These are phyloP conservation scores for Lepetodrilus schrolli DNA, from an alignment of 2,888 invertebrate species.

Conservation along the genomic window DNA sequence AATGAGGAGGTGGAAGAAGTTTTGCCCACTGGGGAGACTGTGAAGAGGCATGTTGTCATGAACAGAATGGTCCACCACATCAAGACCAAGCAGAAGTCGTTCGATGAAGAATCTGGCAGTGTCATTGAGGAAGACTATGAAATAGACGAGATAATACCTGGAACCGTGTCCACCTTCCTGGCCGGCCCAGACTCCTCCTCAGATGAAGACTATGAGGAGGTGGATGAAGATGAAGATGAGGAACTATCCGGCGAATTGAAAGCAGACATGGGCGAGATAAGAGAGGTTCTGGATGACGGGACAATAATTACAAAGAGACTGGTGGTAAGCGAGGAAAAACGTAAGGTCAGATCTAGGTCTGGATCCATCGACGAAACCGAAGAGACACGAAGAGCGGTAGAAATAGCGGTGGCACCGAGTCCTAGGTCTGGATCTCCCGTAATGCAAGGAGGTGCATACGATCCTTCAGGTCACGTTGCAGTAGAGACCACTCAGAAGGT, in stretches of 20 bases:
- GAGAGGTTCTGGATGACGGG: slow-evolving; percentile 54
- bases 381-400: slow-evolving; percentile 18
- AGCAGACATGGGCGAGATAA: slow-evolving; percentile 46
- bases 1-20: slow-evolving; percentile 61
- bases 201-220: slow-evolving; percentile 46
- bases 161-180: slow-evolving; percentile 64
- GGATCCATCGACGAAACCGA: slow-evolving; percentile 48
- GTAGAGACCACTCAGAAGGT: slow-evolving; percentile 45
- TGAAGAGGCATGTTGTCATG: slow-evolving; percentile 61
- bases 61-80: slow-evolving; percentile 66
- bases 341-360: slow-evolving; percentile 50
- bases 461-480: slow-evolving; percentile 25
- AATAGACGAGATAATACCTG: slow-evolving; percentile 65
- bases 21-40: slow-evolving; percentile 65
- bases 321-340: slow-evolving; percentile 47
- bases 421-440: slow-evolving; percentile 50
- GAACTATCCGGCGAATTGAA: slow-evolving; percentile 11
- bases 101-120: slow-evolving; percentile 53
- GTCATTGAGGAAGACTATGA: slow-evolving; percentile 55
- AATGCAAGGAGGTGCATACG: slow-evolving; percentile 20
- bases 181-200: slow-evolving; percentile 39
- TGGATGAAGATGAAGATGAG: slow-evolving; percentile 48
- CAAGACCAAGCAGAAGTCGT: slow-evolving; percentile 59
- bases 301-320: slow-evolving; percentile 48
- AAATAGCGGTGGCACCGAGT: slow-evolving; percentile 40